These are phyloP conservation scores for Carassius auratus DNA, from an alignment of 2,113 vertebrate species.

Conservation along the genomic window DNA sequence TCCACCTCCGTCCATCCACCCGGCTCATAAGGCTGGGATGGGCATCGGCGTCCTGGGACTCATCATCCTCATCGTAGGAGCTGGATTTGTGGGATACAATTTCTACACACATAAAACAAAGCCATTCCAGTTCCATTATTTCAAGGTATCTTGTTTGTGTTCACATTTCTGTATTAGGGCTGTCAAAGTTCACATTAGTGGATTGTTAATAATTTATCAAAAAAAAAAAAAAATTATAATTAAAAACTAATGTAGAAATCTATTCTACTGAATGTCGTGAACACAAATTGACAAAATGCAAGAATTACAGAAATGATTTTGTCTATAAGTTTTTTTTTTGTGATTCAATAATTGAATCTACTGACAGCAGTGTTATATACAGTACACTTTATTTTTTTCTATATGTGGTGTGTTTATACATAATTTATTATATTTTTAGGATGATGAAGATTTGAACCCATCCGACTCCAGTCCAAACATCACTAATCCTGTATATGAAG, in stretches of 20 bases:
- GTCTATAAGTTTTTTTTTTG: too few relatives aligned
- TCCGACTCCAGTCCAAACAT: conserved; percentile 60
- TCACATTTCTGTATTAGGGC: background rate
- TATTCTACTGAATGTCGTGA: background rate
- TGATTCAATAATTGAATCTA: background rate
- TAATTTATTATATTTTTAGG: conserved; percentile 44
- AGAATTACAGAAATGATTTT: background rate
- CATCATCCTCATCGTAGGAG: conserved; percentile 68
- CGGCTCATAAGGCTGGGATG: conserved; percentile 69
- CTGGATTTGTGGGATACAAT: conserved; percentile 75
- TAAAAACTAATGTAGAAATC: background rate
- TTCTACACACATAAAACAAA: conserved; percentile 82
- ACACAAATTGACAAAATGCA: background rate
- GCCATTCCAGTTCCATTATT: conserved; percentile 83
- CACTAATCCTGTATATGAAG: conserved; percentile 74
- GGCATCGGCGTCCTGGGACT: conserved; percentile 82
- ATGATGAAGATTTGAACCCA: conserved; percentile 59
- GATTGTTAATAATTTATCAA: background rate
- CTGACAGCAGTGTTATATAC: background rate
- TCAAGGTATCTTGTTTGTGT: conserved; percentile 76
- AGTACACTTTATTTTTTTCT: background rate
- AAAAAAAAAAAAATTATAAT: too few relatives aligned
- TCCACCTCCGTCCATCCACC: conserved; percentile 60
- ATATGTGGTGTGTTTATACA: background rate
- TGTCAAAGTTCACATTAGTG: background rate